Base-by-base conservation (phyloP, 2,113 vertebrate genomes). In the Rhadina sibilatrix region DNA sequence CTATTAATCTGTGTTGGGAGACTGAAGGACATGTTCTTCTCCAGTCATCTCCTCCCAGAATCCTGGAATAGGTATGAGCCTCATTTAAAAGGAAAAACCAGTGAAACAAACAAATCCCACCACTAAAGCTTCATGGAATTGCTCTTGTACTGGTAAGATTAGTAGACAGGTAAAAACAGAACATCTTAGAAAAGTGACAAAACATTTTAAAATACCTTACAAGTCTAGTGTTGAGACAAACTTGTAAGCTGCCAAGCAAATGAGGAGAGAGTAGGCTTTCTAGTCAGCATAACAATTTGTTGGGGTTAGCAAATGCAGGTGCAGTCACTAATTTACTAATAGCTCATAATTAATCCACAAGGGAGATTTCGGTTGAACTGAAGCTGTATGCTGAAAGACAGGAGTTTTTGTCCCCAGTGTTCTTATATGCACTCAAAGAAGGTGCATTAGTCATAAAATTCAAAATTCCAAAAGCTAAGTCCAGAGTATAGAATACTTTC, bases 1-100 rank as follows among this genome's bases (percentile, higher is more conserved):
- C 93, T 93, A 88, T 93, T 95, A 93, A 78, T 93, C 86, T 93
- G 44, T 86, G 64, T 78, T 95, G 89, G 64, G 93, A 94, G 89
- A 87, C 86, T 83, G 85, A 90, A 92, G 83, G 92, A 83, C 75
- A 57, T 49, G 31, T 83, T 94, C 95, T 93, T 94, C 85, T 90
- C 71, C 88, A 66, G 70, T 88, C 64, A 52, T 87, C 85, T 90
- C 94, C 72, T 69, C 65, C 56, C 85, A 93, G 93, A 97, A 88
- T 93, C 76, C 68, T 71, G 83, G 56, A 93, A 81, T 93, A 96
- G 68, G 64, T 88, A 57, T 35, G 85, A 96, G 47, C 53, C 85
- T 92, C 33, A 52, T 68, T 88, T 83, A 64, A 81, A 83, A 91
- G 71, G 47, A 22, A 42, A 70, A 78, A 23, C 6, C 30, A 84